Evolutionary conservation across 2,113 vertebrate genomes (phyloP), one percentile per base, ranked within the genome.

Genomic region (Corythornis vintsioides): DNA sequence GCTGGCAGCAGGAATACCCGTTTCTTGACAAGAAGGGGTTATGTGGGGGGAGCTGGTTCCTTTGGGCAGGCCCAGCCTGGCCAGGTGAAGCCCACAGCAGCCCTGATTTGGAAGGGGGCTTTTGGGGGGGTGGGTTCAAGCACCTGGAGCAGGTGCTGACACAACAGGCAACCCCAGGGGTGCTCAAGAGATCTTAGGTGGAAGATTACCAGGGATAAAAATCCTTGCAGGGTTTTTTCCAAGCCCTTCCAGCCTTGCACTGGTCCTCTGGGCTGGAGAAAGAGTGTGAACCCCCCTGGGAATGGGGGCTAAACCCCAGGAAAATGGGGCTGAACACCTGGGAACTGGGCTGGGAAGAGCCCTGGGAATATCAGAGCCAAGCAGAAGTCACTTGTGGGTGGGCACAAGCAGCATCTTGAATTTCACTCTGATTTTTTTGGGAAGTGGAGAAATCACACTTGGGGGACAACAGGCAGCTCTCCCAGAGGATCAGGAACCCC

Each of bases 71-170:
- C 18, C 40, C 9, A 10, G 61, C 15, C 33, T 7, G 28, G 52
- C 40, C 22, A 15, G 66, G 60, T 50, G 35, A 76, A 40, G 52
- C 35, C 31, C 16, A 25, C 43, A 26, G 21, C 31, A 25, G 29
- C 9, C 40, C 59, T 35, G 55, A 20, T 80, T 53, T 43, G 16
- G 5, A 24, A 26, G 57, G 57, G 24, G 0, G 21, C 55, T 47
- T 40, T 48, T 6, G 10, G 38, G 15, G 8, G 0, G 15, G 26
- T 17, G n/a, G 21, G 55, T 8, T 57, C 20, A 64, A 26, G 55
- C 26, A n/a, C 28, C 16, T 0, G 0, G 13, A 76, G 43, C 2
- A 2, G 28, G 48, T 17, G 42, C 5, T 38, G 82, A 22, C 19
- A 18, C 0, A 0, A 18, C 26, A 24, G 56, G 14, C 20, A 28